Evolutionary conservation across 2,888 invertebrate genomes (phyloP).

Genomic region (Plutella xylostella): DNA sequence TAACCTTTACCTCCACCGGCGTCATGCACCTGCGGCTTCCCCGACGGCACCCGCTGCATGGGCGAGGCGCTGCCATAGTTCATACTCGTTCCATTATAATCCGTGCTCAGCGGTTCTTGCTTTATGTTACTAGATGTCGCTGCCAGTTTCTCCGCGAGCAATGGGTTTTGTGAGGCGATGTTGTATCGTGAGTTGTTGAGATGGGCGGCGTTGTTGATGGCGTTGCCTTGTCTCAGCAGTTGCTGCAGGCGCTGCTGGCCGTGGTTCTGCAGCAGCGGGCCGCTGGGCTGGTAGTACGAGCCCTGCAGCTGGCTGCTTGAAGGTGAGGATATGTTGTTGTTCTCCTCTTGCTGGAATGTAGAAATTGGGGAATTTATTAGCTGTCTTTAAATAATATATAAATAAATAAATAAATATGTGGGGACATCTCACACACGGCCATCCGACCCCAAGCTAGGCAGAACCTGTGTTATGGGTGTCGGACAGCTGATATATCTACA

Average conservation of each 20-base stretch:
- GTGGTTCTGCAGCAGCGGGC: constrained; percentile 50
- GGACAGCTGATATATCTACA: too few relatives aligned
- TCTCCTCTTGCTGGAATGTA: constrained; percentile 66
- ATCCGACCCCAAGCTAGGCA: too few relatives aligned
- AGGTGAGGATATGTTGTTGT: constrained; percentile 60
- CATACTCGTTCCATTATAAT: constrained; percentile 62
- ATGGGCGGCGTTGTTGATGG: constrained; percentile 56
- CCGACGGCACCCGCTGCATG: constrained; percentile 65
- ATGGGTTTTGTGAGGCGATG: constrained; percentile 87
- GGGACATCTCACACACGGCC: too few relatives aligned
- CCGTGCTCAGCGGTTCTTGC: constrained; percentile 63
- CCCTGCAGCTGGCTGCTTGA: constrained; percentile 51
- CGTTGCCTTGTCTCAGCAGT: constrained; percentile 52
- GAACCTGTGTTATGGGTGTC: too few relatives aligned
- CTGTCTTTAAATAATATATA: too few relatives aligned
- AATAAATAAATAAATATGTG: too few relatives aligned
- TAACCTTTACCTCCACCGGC: constrained; percentile 69
- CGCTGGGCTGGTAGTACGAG: constrained; percentile 55
- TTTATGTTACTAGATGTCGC: constrained; percentile 78
- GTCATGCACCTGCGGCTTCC: constrained; percentile 63
- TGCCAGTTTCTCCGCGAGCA: constrained; percentile 85
- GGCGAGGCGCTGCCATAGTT: constrained; percentile 63
- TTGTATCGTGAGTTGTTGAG: constrained; percentile 76
- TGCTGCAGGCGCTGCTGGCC: constrained; percentile 60
- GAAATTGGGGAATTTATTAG: too few relatives aligned